Evolutionary conservation across 2,797 vertebrate genomes (phyloP).

Genomic region (Molossus molossus): DNA sequence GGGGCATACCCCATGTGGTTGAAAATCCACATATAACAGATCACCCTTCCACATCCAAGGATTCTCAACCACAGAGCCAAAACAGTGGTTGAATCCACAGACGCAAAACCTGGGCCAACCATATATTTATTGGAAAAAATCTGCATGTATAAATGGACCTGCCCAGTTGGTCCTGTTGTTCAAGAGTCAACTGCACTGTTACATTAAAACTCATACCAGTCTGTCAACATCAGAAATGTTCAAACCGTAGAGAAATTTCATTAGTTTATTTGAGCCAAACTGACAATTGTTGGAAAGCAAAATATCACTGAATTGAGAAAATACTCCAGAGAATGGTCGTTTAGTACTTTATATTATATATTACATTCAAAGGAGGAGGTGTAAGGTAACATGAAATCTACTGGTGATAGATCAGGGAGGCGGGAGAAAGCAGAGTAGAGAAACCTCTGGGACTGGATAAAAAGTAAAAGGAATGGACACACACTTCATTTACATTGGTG

Average conservation of each 20-base stretch:
- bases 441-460: neutral
- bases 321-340: neutral
- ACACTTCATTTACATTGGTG: neutral
- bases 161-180: neutral
- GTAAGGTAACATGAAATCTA: neutral
- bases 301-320: neutral
- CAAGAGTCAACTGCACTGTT: neutral
- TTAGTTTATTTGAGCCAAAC: neutral
- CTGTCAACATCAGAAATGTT: neutral
- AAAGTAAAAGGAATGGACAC: neutral
- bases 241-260: neutral
- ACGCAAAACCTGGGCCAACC: neutral
- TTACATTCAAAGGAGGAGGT: neutral
- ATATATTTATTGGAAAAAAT: neutral
- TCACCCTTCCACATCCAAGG: neutral
- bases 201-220: neutral
- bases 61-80: neutral
- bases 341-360: neutral
- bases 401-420: neutral
- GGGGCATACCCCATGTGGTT: too few species aligned
- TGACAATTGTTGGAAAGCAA: neutral
- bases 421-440: neutral
- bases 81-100: neutral
- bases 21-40: neutral
- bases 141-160: neutral